Percentiles rank a stretch among this genome's conserved stretches.
These are phyloP conservation scores for Torymus auratus DNA, from an alignment of 2,888 invertebrate species.

Conservation along the genomic window DNA sequence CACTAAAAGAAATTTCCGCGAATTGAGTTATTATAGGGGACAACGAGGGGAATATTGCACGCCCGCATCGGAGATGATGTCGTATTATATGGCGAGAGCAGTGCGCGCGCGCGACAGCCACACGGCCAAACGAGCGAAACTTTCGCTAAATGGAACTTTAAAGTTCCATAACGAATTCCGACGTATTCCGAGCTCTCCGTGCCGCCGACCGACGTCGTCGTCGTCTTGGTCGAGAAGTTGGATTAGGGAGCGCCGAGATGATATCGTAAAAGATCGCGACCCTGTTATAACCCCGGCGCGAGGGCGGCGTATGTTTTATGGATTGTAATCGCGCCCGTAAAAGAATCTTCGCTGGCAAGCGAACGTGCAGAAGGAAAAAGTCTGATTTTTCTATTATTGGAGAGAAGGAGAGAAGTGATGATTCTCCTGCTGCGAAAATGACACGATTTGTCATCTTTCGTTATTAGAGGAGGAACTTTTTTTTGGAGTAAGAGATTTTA, in stretches of 20 bases:
- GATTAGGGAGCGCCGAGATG: conserved; percentile 45
- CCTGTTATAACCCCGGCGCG: background rate
- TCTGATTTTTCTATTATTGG: conserved; percentile 25
- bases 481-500: too few species aligned
- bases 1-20: conserved; percentile 37
- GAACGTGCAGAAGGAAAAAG: background rate
- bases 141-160: conserved; percentile 64
- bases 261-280: conserved; percentile 44
- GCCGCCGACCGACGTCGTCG: conserved; percentile 57
- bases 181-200: conserved; percentile 64
- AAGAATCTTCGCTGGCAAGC: conserved; percentile 33
- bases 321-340: conserved; percentile 41
- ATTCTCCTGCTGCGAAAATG: too few species aligned
- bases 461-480: too few species aligned
- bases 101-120: background rate
- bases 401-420: background rate
- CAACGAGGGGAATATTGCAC: conserved; percentile 35
- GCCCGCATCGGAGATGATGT: conserved; percentile 39
- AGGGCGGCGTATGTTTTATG: conserved; percentile 37
- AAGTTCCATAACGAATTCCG: conserved; percentile 68
- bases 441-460: too few species aligned
- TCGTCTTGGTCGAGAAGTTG: conserved; percentile 25
- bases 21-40: conserved; percentile 50
- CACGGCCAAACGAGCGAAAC: conserved; percentile 59
- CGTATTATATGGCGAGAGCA: conserved; percentile 43